Base-by-base conservation (phyloP, 1,140 invertebrate species). In the Tetragonula clypearis region DNA sequence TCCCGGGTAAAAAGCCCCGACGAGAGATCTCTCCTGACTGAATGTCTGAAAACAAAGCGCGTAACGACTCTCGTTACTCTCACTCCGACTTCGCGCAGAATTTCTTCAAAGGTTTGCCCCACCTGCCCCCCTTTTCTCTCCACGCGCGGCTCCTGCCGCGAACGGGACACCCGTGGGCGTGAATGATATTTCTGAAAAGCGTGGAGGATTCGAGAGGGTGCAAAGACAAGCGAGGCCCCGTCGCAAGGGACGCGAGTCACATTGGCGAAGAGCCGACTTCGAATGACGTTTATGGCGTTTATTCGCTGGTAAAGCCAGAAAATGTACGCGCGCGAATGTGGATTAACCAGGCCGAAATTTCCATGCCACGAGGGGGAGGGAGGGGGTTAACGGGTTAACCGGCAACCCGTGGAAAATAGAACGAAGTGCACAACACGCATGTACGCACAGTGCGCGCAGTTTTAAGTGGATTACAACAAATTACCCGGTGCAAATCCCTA, bases 111-210 rank as follows among this genome's bases (percentile, higher is more conserved):
- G 75, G 2, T 35, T 35, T 35, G n/a, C 49, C 23, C 72, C 65
- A 30, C 76, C 62, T 17, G n/a, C 30, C 8, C 56, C 11, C 56
- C 41, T 49, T 49, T 49, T 49, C 30, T 30, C 30, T 30, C 30
- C 30, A 1, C 30, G 30, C 30, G 30, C 30, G 30, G 30, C 30
- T 30, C 8, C 15, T 17, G 2, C 26, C 30, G 15, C n/a, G 30
- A 58, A 72, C 72, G 72, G 56, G 56, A 87, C 86, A 69, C 23
- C 41, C 41, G 41, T 49, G 12, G 73, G 82, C 81, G 79, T 79
- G 88, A 88, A 86, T 88, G 79, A 88, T 88, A 89, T 8, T 86
- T 86, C 76, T 60, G 79, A 83, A 88, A 80, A 77, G 73, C 73
- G 73, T 62, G 53, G 73, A 79, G 58, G 17, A 55, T 30, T 23